Base-by-base conservation (phyloP, 2,797 vertebrate genomes). In the Sciurus vulgaris region DNA sequence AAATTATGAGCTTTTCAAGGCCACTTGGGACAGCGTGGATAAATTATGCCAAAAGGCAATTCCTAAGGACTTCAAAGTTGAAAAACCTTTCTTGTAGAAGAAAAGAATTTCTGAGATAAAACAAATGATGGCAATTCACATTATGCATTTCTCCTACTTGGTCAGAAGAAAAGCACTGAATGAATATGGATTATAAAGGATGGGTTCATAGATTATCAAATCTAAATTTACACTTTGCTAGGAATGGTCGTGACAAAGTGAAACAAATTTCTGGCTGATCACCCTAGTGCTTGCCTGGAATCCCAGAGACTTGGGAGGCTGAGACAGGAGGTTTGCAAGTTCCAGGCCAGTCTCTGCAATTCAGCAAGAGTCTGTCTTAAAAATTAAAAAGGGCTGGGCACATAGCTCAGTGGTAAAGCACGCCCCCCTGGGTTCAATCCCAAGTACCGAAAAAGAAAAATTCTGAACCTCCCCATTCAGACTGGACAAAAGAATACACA, bases 11-110 rank as follows among this genome's bases (percentile, higher is more conserved):
- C 67, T 49, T 86, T 89, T 95, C 65, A 65, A 85, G 89, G 93
- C 87, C 94, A 47, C 94, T 85, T 85, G 96, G 95, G 97, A 96
- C 74, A 83, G 44, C 86, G 72, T 35, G 76, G 89, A 87, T 92
- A 87, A 18, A 83, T 51, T 26, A 88, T 94, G 96, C 96, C 97
- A 93, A 92, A 93, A 95, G 93, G 74, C 44, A 93, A 96, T 96
- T 97, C 93, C 84, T 82, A 24, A 95, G 89, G 87, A 96, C 96
- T 97, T 96, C 96, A 96, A 97, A 97, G 97, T 89, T 76, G 89
- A 92, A 94, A 96, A 92, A 65, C 69, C 79, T 81, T 94, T 88
- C 78, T 82, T 89, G 95, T 86, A 65, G 82, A 93, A 93, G 82
- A 91, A 96, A 96, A 78, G 49, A 95, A 91, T 82, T 94, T 93